A percentile compares a stretch with the other conserved stretches of the same genome.
Evolutionary conservation across 2,113 vertebrate genomes (phyloP).

Genomic region (Dasyornis broadbenti): DNA sequence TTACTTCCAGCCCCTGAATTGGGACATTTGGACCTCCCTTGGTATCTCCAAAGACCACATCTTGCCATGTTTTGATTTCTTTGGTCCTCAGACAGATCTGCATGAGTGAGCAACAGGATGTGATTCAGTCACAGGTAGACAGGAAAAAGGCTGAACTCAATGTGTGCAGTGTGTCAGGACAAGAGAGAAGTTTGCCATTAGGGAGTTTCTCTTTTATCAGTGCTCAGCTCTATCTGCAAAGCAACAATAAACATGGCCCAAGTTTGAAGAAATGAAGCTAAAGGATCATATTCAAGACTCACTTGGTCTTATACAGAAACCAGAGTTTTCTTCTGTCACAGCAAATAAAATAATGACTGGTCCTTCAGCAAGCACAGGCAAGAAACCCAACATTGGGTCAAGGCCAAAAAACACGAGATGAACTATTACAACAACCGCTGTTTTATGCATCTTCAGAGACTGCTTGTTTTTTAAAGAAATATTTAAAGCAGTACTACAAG

Average conservation of each 20-base stretch:
- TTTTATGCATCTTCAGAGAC: background rate
- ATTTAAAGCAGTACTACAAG: background rate
- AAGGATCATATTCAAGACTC: background rate
- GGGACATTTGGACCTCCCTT: background rate
- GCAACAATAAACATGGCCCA: background rate
- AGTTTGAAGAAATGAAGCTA: background rate
- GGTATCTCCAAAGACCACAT: background rate
- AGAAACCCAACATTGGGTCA: background rate
- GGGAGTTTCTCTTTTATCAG: background rate
- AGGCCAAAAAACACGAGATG: background rate
- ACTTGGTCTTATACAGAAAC: background rate
- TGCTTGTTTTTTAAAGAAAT: background rate
- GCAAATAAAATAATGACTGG: background rate
- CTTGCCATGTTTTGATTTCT: background rate
- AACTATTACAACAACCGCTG: background rate
- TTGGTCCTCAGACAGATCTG: background rate
- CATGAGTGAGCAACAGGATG: background rate
- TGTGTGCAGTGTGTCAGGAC: background rate
- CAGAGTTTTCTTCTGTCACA: background rate
- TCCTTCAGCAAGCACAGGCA: slow-evolving; percentile 2
- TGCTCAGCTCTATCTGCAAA: background rate
- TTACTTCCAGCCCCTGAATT: background rate
- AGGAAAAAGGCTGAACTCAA: background rate
- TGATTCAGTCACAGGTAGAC: background rate
- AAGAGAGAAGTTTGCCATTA: background rate